Evolutionary conservation across 2,888 invertebrate species (phyloP).

Genomic region (Chloroclystis v-ata): DNA sequence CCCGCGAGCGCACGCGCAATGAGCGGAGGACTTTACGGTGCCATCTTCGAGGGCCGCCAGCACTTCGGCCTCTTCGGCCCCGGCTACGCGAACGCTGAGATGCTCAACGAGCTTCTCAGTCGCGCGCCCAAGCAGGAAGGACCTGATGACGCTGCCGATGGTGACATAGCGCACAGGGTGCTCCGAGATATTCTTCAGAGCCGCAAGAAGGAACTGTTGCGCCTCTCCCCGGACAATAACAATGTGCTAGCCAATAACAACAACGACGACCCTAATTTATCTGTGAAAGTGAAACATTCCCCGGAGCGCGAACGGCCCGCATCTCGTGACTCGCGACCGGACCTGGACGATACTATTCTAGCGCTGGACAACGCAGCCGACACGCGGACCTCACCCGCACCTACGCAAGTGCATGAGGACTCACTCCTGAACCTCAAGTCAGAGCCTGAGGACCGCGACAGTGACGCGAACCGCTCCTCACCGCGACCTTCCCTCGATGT

Average conservation of each 20-base stretch:
- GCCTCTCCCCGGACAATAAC: conserved; percentile 79
- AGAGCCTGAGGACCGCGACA: conserved; percentile 80
- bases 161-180: conserved; percentile 87
- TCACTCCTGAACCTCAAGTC: conserved; percentile 81
- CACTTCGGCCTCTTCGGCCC: conserved; percentile 90
- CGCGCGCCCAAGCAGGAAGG: conserved; percentile 86
- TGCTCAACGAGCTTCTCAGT: conserved; percentile 93
- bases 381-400: conserved; percentile 74
- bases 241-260: conserved; percentile 77
- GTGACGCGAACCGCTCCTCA: conserved; percentile 77
- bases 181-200: conserved; percentile 93
- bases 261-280: conserved; percentile 73
- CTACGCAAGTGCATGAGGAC: conserved; percentile 75
- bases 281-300: conserved; percentile 58
- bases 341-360: conserved; percentile 80
- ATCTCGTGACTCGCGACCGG: conserved; percentile 80
- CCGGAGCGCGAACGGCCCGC: conserved; percentile 81
- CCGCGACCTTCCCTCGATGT: conserved; percentile 83
- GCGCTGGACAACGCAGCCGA: conserved; percentile 78
- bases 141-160: conserved; percentile 71
- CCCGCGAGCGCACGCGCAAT: conserved; percentile 85
- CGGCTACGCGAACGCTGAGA: conserved; percentile 92
- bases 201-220: conserved; percentile 88
- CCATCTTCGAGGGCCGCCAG: conserved; percentile 89
- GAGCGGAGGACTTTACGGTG: conserved; percentile 91